Evolutionary conservation across 1,140 invertebrate species (phyloP), one percentile per base, ranked within the genome.

Genomic region (Lordiphosa collinella): DNA sequence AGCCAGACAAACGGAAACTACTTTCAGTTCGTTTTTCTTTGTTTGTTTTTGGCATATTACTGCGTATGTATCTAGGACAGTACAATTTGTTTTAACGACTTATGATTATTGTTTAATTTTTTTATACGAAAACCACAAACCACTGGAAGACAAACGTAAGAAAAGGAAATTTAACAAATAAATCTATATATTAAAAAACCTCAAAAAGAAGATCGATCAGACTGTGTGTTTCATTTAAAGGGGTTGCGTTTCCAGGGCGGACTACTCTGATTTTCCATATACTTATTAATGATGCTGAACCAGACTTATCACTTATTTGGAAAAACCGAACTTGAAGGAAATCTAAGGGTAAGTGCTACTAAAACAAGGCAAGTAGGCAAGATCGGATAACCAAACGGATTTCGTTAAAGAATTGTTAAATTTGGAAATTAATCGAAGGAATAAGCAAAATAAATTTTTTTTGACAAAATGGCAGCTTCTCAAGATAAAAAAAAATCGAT

Each of bases 1-100:
- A 32, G 31, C 29, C 18, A 13, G 41, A 32, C 38, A 13, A 46
- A 50, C 14, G 16, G 22, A 22, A 13, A 51, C 13, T 14, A 13
- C 16, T 48, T 58, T 40, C 4, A 44, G 7, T 55, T 47, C 53
- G 36, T 13, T 70, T 60, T 65, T 61, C 40, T 32, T 63, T 38
- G 56, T 50, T 64, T 62, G 48, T 60, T 38, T 57, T 68, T 63
- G 66, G 74, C 59, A 67, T 54, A 56, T 60, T 4, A 49, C 12
- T 60, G n/a, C n/a, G n/a, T n/a, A 80, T 38, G 56, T 69, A 79
- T 75, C 56, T 80, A 79, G 75, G 54, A 63, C 65, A 80, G 76
- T 80, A 80, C 70, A 82, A 75, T 58, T 82, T 80, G 76, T 82
- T 75, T 68, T 71, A 71, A 63, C 61, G 47, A 65, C 59, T 73